These are phyloP conservation scores for Phrynosoma platyrhinos DNA, from an alignment of 2,113 vertebrate species.

Conservation along the genomic window DNA sequence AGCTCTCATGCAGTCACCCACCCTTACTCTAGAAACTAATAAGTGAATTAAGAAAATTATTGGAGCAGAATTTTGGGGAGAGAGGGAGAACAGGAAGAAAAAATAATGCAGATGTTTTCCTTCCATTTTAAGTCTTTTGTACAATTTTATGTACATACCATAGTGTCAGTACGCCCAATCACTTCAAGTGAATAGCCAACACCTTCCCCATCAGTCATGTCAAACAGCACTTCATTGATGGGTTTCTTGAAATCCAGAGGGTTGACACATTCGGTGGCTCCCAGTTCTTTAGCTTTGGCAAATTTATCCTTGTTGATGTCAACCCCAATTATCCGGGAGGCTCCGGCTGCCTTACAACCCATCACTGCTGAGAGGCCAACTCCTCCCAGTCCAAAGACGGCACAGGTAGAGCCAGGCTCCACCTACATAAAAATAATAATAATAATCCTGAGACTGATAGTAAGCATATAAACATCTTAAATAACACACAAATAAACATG, in stretches of 20 bases:
- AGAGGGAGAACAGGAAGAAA: not conserved
- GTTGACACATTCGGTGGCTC: slow-evolving; percentile 83
- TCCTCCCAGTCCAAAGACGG: slow-evolving; percentile 85
- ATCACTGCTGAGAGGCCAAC: slow-evolving; percentile 87
- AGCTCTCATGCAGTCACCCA: not conserved
- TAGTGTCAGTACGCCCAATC: slow-evolving; percentile 76
- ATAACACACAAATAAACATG: not conserved
- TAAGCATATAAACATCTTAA: not conserved
- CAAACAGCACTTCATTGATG: slow-evolving; percentile 78
- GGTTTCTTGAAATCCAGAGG: slow-evolving; percentile 78
- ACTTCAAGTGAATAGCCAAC: slow-evolving; percentile 85
- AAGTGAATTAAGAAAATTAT: not conserved
- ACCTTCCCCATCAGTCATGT: slow-evolving; percentile 79
- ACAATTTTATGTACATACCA: slow-evolving; percentile 73
- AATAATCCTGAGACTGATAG: not conserved
- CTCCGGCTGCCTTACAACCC: slow-evolving; percentile 84
- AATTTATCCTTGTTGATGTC: slow-evolving; percentile 85
- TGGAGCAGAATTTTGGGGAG: not conserved
- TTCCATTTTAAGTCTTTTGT: not conserved
- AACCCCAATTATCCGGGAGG: slow-evolving; percentile 81
- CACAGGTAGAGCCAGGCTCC: slow-evolving; percentile 83
- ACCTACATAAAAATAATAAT: slow-evolving; percentile 73
- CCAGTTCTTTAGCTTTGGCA: slow-evolving; percentile 80
- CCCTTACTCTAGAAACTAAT: not conserved
- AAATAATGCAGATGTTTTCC: not conserved